Percentiles rank a stretch among this genome's conserved stretches.
These are phyloP conservation scores for Meriones unguiculatus DNA, from an alignment of 2,113 vertebrate species.

Conservation along the genomic window DNA sequence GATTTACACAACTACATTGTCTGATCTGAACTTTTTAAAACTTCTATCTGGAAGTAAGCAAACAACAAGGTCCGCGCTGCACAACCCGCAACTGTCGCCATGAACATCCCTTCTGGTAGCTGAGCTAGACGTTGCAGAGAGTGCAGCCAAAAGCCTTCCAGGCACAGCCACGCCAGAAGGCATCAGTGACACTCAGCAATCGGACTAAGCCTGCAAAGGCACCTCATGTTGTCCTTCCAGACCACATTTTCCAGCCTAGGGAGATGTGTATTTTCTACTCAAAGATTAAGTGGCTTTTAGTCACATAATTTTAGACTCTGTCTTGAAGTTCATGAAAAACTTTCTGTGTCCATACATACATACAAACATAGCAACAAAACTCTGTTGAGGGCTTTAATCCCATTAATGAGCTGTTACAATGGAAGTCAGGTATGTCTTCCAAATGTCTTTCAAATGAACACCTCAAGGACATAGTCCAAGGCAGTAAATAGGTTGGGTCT, in stretches of 20 bases:
- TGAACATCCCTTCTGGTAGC: background rate
- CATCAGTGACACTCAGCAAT: background rate
- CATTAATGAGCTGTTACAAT: background rate
- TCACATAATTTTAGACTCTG: slow-evolving; percentile 32
- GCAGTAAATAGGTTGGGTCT: background rate
- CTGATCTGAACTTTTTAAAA: background rate
- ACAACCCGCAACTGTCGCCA: background rate
- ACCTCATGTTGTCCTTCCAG: background rate
- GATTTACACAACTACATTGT: slow-evolving; percentile 42
- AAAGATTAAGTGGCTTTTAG: slow-evolving; percentile 46
- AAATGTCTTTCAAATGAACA: slow-evolving; percentile 19
- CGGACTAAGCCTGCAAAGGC: background rate
- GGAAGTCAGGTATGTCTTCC: background rate
- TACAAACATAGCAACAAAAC: too few species aligned
- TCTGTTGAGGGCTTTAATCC: background rate
- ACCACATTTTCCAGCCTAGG: background rate
- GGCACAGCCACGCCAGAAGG: background rate
- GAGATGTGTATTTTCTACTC: background rate
- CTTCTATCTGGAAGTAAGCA: background rate
- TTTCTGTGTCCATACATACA: slow-evolving; percentile 12
- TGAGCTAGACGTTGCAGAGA: background rate
- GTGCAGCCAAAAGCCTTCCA: background rate
- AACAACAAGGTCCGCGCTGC: background rate
- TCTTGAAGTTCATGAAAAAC: slow-evolving; percentile 46
- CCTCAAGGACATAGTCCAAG: background rate